Conservation (phyloP, 1,140 invertebrate species). For the Trichoplusia ni region DNA sequence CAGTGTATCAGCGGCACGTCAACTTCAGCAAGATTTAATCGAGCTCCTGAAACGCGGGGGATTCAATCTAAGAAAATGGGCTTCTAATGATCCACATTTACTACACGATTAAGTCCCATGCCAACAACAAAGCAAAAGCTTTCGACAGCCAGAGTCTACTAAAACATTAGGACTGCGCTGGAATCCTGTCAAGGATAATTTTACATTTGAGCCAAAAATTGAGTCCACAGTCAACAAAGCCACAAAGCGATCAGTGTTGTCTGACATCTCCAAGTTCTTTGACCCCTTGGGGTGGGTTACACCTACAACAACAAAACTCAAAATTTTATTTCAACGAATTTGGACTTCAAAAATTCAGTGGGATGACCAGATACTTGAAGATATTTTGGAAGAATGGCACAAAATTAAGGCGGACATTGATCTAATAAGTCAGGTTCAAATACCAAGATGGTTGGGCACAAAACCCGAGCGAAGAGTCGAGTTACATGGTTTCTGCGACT, state of each 20-base stretch:
- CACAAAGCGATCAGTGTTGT: not conserved
- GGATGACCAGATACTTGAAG: not conserved
- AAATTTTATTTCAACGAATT: not conserved
- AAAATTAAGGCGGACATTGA: not conserved
- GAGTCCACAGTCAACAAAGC: not conserved
- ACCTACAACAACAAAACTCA: not conserved
- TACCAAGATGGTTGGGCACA: not conserved
- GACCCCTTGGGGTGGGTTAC: not conserved
- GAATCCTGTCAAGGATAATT: not conserved
- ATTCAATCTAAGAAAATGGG: not conserved
- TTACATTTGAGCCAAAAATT: not conserved
- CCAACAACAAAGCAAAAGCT: not conserved
- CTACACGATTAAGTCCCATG: not conserved
- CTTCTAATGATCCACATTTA: not conserved
- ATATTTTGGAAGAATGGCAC: not conserved
- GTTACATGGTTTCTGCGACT: not conserved
- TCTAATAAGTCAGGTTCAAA: not conserved
- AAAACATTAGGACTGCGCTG: slow-evolving; percentile 2
- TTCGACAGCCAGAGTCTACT: not conserved
- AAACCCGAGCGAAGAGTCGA: not conserved
- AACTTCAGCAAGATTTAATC: not conserved
- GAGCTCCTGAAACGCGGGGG: not conserved
- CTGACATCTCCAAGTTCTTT: not conserved
- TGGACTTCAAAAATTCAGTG: not conserved
- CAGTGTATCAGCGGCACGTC: not conserved